Base-by-base conservation (phyloP, 2,797 vertebrate species). In the Acanthurus leucopareius region DNA sequence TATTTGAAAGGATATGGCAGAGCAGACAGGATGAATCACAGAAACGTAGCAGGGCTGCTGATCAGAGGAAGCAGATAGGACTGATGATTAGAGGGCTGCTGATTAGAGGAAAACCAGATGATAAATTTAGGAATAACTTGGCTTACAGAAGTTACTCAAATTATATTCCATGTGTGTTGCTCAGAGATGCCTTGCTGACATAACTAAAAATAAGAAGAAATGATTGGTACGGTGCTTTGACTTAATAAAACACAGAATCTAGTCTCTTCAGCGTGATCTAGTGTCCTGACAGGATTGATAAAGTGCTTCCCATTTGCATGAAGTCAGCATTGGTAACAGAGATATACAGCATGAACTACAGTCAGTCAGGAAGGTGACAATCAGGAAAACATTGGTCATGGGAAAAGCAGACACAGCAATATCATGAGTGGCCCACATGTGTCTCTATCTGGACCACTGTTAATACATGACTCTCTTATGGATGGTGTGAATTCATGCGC, bases 391-490 rank as follows among this genome's bases (percentile, higher is more conserved):
- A 75, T 59, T 80, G 58, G 54, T 75, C 20, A 61, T 48, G 15
- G 44, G 32, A 87, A 86, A 69, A 84, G 78, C 84, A 65, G 48
- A 83, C 54, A 68, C 62, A 81, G 83, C 77, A 75, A 52, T 76
- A 88, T 83, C 40, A 62, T n/a, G 60, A 79, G 47, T 45, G 75
- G 53, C 59, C 58, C 58, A 44, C 59, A 77, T 67, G 67, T 47
- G 73, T 86, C 80, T 77, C 44, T 62, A 49, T 63, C 69, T 58
- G 19, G 72, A 45, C 10, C 60, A 44, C 47, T 83, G 63, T 80
- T 89, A 85, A 80, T 70, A 62, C 62, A 69, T 4, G 80, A 47
- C 56, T 69, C 60, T 73, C 38, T 71, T 73, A 61, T 74, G 51
- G 75, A 79, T 67, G 73, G 57, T 77, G 78, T 80, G 74, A 83